A percentile compares a stretch with the other conserved stretches of the same genome.
Conservation (phyloP, 37 sponge, comb jelly and placozoan genomes). For the Beroe ovata region DNA sequence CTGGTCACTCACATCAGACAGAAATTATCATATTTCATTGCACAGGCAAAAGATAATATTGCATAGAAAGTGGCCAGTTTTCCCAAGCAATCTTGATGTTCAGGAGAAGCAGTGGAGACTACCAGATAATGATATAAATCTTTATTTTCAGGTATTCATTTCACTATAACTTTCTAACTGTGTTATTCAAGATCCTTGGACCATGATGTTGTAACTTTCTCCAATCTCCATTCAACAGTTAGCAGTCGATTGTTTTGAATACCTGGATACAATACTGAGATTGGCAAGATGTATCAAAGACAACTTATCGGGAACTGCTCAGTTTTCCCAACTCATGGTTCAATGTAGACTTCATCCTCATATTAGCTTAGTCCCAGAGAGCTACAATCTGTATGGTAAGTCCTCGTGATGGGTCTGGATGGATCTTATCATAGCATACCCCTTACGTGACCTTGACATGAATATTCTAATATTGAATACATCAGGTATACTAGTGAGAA, state of each 20-base stretch:
- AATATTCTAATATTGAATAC: too few relatives aligned
- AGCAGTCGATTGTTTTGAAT: slow-evolving; percentile 51
- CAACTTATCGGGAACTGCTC: slow-evolving; percentile 5
- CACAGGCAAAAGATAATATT: slow-evolving; percentile 40
- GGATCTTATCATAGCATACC: too few relatives aligned
- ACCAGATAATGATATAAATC: slow-evolving; percentile 29
- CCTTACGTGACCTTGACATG: too few relatives aligned
- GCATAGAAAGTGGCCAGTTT: slow-evolving; percentile 46
- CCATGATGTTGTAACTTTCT: too few relatives aligned
- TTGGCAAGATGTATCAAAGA: slow-evolving; percentile 2
- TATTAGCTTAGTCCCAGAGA: slow-evolving; percentile 20
- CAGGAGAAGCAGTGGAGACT: slow-evolving; percentile 42
- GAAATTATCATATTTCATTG: background rate
- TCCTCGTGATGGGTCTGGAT: too few relatives aligned
- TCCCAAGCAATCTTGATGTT: slow-evolving; percentile 33
- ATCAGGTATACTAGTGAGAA: slow-evolving; percentile 25
- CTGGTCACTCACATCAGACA: too few relatives aligned
- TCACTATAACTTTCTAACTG: too few relatives aligned
- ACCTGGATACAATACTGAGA: slow-evolving; percentile 24
- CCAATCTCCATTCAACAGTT: slow-evolving; percentile 6
- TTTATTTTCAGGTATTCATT: slow-evolving; percentile 38
- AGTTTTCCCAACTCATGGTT: slow-evolving; percentile 12
- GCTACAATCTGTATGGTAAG: slow-evolving; percentile 32
- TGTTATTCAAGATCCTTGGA: too few relatives aligned
- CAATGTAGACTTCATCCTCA: slow-evolving; percentile 38